Conservation (phyloP, 2,888 invertebrate species). For the Drosophila engyochracea region DNA sequence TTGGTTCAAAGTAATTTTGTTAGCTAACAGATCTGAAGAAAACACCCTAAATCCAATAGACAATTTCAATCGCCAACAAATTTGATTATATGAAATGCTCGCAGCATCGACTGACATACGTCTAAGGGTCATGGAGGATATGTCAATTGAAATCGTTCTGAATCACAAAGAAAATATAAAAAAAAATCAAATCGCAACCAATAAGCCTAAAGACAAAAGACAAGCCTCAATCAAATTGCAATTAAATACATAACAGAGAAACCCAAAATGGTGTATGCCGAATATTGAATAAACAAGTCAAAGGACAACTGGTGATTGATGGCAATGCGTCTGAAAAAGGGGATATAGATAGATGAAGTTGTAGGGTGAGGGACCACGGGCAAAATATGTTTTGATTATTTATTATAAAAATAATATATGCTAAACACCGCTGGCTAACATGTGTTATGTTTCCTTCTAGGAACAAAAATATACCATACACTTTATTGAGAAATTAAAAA, state of each 20-base stretch:
- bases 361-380: neutral
- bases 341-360: neutral
- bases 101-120: slow-evolving; percentile 55
- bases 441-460: neutral
- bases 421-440: neutral
- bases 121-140: slow-evolving; percentile 2
- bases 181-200: neutral
- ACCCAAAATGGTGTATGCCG: slow-evolving; percentile 36
- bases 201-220: slow-evolving; percentile 42
- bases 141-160: slow-evolving; percentile 32
- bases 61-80: slow-evolving; percentile 49
- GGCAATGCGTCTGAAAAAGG: slow-evolving; percentile 11
- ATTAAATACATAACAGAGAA: slow-evolving; percentile 65
- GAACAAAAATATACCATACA: neutral
- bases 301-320: slow-evolving; percentile 59
- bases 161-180: slow-evolving; percentile 11
- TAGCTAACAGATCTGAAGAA: slow-evolving; percentile 46
- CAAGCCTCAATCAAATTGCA: slow-evolving; percentile 68
- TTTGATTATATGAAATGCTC: slow-evolving; percentile 66
- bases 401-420: neutral
- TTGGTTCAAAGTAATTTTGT: slow-evolving; percentile 20
- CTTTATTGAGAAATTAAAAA: slow-evolving; percentile 35
- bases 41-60: slow-evolving; percentile 40
- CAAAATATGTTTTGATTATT: slow-evolving; percentile 18
- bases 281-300: slow-evolving; percentile 65